Evolutionary conservation across 2,113 vertebrate genomes (phyloP).

Genomic region (Mastomys natalensis): DNA sequence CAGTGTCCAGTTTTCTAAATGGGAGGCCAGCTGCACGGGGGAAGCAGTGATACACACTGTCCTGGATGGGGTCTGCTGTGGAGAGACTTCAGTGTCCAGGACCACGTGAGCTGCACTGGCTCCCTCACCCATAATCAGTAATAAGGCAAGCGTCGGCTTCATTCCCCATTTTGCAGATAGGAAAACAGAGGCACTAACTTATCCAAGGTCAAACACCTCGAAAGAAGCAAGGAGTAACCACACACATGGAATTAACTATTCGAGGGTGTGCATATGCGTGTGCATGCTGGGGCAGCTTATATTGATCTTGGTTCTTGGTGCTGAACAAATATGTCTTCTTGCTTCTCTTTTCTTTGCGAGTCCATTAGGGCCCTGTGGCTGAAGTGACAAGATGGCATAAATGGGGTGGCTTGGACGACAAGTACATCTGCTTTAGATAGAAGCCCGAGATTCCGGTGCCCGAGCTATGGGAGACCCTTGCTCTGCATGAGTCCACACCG

Average conservation of each 20-base stretch:
- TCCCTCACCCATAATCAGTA: neutral
- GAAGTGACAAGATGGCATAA: neutral
- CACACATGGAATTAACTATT: too few relatives aligned
- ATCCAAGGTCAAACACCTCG: neutral
- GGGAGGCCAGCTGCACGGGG: neutral
- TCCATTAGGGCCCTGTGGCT: neutral
- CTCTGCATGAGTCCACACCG: fast-evolving
- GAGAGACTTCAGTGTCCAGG: neutral
- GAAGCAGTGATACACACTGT: too few relatives aligned
- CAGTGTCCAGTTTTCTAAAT: neutral
- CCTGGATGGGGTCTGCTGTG: too few relatives aligned
- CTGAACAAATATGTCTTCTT: fast-evolving
- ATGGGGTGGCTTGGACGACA: neutral
- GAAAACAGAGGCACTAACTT: neutral
- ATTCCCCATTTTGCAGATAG: neutral
- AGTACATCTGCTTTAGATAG: neutral
- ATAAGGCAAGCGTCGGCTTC: fast-evolving
- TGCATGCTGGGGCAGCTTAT: neutral
- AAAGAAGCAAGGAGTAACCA: neutral
- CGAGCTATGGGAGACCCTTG: neutral
- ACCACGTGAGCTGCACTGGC: fast-evolving
- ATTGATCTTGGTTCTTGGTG: neutral
- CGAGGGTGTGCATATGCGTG: neutral
- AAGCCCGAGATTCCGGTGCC: too few relatives aligned
- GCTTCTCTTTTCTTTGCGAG: too few relatives aligned